Base-by-base conservation (phyloP, 2,888 invertebrate species). In the Aphidoletes aphidimyza region DNA sequence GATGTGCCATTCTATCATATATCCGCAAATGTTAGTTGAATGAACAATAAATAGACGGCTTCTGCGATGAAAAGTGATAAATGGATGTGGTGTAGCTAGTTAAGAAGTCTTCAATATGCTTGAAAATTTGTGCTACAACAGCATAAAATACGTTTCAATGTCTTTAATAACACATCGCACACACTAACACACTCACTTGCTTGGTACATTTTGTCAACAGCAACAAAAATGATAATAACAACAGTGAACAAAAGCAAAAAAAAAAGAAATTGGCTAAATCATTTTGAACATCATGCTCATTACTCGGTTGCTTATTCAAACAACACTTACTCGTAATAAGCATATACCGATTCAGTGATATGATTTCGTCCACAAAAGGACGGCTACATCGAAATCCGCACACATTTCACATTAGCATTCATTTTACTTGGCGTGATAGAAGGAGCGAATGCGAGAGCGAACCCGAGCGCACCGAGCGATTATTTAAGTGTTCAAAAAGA, bases 131-230 rank as follows among this genome's bases (percentile, higher is more conserved):
- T 34, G 69, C 54, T 54, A 22, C 54, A 54, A 22, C 54, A 54
- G 54, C 54, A 54, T 26, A 54, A 54, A 54, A 54, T 54, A 54
- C n/a, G n/a, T n/a, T n/a, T n/a, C n/a, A n/a, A n/a, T n/a, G n/a
- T n/a, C n/a, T n/a, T n/a, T 14, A 42, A 42, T 9, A 42, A 42
- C 34, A 69, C 69, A 34, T 69, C 11, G 17, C 11, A 1, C 8
- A 30, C 69, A 30, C 30, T 30, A 0, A 69, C 8, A 69, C 3
- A 69, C 69, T 30, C 69, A 30, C 69, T 22, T 54, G 69, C 69
- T 30, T n/a, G n/a, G n/a, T n/a, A 69, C 69, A 69, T 69, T 69
- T 69, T 69, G 69, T 69, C 69, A 69, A 69, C 69, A 69, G 14
- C 26, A 54, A 54, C 22, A 54, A 19, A 3, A 54, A 2, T 11